phyloP scores from a whole-genome alignment of 2,113 vertebrate genomes.

The Microtus richardsoni region DNA sequence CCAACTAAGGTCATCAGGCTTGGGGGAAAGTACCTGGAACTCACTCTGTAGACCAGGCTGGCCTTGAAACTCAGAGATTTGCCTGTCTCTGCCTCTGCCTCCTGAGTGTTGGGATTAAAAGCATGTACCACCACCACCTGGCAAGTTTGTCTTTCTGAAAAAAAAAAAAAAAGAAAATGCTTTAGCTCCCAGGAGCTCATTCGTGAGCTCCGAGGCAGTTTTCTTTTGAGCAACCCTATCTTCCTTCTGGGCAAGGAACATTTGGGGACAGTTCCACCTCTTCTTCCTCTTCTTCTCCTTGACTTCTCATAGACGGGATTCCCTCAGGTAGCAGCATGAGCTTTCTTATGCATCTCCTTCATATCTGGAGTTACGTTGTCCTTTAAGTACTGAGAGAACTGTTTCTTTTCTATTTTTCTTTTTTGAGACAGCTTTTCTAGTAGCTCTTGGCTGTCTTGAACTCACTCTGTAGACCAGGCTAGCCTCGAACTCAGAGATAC shows the following conservation, averaged over 20 bases:
- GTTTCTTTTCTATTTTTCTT: no score
- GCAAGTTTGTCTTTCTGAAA: no score
- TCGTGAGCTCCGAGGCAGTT: no score
- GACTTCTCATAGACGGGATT: not conserved
- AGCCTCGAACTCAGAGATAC: not conserved
- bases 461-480: not conserved
- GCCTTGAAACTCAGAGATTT: not conserved
- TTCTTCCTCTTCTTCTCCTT: no score
- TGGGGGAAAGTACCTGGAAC: not conserved
- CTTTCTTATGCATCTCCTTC: not conserved
- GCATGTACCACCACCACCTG: not conserved
- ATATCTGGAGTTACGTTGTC: not conserved
- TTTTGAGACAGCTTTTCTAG: no score
- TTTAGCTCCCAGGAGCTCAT: no score
- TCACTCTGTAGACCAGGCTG: not conserved
- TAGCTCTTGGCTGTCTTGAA: not conserved
- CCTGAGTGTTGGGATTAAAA: not conserved
- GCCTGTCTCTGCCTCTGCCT: not conserved
- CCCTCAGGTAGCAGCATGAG: not conserved
- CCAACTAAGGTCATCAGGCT: not conserved
- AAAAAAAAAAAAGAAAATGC: no score
- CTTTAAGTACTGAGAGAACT: constrained; percentile 33
- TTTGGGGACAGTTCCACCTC: no score
- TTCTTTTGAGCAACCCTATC: no score
- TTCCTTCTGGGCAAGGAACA: no score